These are phyloP conservation scores for Phodopus roborovskii DNA, from an alignment of 2,113 vertebrate genomes.

Conservation along the genomic window DNA sequence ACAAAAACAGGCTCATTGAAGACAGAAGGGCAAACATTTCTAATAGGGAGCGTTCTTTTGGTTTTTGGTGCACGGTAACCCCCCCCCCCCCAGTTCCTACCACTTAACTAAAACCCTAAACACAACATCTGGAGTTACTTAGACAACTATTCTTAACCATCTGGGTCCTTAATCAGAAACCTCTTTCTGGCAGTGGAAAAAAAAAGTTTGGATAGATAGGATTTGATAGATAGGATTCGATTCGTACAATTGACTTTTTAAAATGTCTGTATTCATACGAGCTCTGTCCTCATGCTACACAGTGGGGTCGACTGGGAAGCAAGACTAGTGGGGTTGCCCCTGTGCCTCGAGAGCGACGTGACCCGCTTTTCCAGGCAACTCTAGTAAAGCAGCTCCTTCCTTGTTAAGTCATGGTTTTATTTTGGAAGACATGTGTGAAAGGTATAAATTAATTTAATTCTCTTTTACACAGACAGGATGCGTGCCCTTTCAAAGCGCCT, in stretches of 20 bases:
- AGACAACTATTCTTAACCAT: slow-evolving; percentile 61
- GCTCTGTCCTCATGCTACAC: neutral
- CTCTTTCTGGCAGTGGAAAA: slow-evolving; percentile 53
- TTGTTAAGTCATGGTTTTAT: slow-evolving; percentile 35
- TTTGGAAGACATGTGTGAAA: slow-evolving; percentile 1
- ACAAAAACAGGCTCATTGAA: slow-evolving; percentile 47
- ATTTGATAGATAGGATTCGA: slow-evolving; percentile 43
- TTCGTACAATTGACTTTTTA: slow-evolving; percentile 7
- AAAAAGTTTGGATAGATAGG: slow-evolving; percentile 38
- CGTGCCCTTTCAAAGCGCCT: neutral
- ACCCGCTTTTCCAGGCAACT: too few species aligned
- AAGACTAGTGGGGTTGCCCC: neutral
- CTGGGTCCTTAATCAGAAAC: slow-evolving; percentile 49
- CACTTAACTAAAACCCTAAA: slow-evolving; percentile 49
- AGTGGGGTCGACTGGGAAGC: neutral
- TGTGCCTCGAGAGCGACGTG: neutral
- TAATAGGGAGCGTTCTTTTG: slow-evolving; percentile 32
- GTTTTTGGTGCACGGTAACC: slow-evolving; percentile 32
- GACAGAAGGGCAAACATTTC: slow-evolving; percentile 38
- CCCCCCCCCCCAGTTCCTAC: neutral
- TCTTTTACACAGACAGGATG: neutral
- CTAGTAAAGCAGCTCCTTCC: neutral
- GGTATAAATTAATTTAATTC: slow-evolving; percentile 27
- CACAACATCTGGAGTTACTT: slow-evolving; percentile 65
- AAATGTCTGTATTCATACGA: slow-evolving; percentile 54